A percentile compares a stretch with the other conserved stretches of the same genome.
Conservation (phyloP, 2,113 vertebrate species). For the Caretta caretta region DNA sequence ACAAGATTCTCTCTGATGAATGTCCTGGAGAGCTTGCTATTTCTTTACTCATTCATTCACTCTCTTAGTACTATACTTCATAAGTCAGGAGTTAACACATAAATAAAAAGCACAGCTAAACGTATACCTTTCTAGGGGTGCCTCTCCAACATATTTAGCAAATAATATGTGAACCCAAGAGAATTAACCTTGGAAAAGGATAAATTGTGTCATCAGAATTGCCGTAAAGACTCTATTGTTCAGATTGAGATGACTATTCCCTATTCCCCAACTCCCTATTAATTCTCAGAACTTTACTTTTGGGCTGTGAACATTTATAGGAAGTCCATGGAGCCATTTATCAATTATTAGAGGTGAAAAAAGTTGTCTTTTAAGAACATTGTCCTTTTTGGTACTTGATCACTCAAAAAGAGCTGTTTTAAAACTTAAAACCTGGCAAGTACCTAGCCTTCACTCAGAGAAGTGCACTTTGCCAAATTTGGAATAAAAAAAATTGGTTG, state of each 20-base stretch:
- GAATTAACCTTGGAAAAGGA: conserved; percentile 44
- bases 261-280: not conserved
- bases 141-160: conserved; percentile 21
- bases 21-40: conserved; percentile 7
- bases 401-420: not conserved
- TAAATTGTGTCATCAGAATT: not conserved
- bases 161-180: conserved; percentile 32
- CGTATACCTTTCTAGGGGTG: not conserved
- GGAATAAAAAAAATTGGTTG: not conserved
- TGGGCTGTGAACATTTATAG: not conserved
- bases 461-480: not conserved
- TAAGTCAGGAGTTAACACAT: conserved; percentile 22
- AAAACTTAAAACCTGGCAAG: not conserved
- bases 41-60: conserved; percentile 43
- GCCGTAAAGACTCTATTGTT: not conserved
- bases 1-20: conserved; percentile 39
- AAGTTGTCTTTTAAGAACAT: not conserved
- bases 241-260: not conserved
- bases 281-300: not conserved
- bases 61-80: not conserved
- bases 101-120: conserved; percentile 33
- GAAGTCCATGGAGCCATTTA: not conserved
- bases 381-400: not conserved
- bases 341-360: not conserved
- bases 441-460: not conserved